Base-by-base conservation (phyloP, 2,113 vertebrate species). In the Narcine bancroftii region DNA sequence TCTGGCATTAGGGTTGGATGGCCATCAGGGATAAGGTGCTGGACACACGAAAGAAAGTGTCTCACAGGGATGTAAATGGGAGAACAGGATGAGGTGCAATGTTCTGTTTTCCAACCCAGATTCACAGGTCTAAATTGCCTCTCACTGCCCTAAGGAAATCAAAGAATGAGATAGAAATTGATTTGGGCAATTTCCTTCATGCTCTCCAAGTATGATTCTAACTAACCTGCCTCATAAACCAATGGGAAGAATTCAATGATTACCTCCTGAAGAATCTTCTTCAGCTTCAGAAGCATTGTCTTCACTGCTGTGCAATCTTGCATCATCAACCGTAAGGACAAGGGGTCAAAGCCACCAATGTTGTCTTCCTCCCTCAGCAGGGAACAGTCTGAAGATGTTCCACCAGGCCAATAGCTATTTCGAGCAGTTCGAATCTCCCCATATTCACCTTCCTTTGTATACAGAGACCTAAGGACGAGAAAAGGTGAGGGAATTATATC, bases 261-360 rank as follows among this genome's bases (percentile, higher is more conserved):
- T 97, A 99, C 98, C 98, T 99, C 98, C 95, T 99, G 98, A 92
- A 99, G 97, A 92, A 98, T 97, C 93, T 98, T 96, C 93, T 98
- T 97, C 95, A 99, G 96, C 94, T 98, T 97, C 93, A 99, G 95
- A 89, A 99, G 96, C 92, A 99, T 94, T 0, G 98, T 98, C 96
- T 99, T 99, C 6, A 99, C 97, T 47, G 98, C 96, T 0, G 98
- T 99, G 93, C 98, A 99, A 94, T 99, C 98, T 93, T 99, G 98
- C 93, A 98, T 95, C 98, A 99, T 99, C 94, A 98, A 17, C 93
- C 98, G 95, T 93, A 98, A 97, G 0, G 98, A 98, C 93, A 99
- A 94, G 36, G 97, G 95, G 93, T 99, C 98, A 53, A 98, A 93
- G 60, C 97, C 97, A 24, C 95, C 95, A 0, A 95, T 95, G 0